Conservation (phyloP, 2,888 invertebrate species). For the Sarcophaga carnaria region DNA sequence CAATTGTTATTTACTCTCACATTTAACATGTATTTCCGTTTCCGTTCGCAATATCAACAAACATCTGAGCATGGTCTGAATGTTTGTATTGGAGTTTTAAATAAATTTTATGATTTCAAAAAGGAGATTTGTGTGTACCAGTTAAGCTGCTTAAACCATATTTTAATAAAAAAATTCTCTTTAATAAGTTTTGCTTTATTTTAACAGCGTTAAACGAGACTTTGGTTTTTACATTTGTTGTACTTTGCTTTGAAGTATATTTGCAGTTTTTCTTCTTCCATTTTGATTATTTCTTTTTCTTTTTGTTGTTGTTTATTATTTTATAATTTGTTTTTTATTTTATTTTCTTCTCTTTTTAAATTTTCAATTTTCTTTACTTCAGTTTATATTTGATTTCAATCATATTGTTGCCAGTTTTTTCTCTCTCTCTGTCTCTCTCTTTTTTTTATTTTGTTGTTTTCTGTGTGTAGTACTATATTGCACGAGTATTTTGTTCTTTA, state of each 20-base stretch:
- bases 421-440: too few species aligned
- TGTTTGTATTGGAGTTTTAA: too few species aligned
- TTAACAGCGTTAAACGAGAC: too few species aligned
- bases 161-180: too few species aligned
- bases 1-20: slow-evolving; percentile 12
- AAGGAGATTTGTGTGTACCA: too few species aligned
- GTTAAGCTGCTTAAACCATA: too few species aligned
- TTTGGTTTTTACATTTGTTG: too few species aligned
- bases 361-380: neutral
- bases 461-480: neutral
- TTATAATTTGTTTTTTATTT: slow-evolving; percentile 25
- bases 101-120: too few species aligned
- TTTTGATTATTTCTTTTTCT: slow-evolving; percentile 17
- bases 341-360: neutral
- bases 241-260: slow-evolving; percentile 1
- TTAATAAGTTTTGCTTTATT: too few species aligned
- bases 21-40: slow-evolving; percentile 51
- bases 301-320: slow-evolving; percentile 42
- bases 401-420: slow-evolving; percentile 40
- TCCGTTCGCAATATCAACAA: slow-evolving; percentile 24
- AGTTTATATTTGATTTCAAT: slow-evolving; percentile 63
- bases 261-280: slow-evolving; percentile 20
- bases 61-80: too few species aligned
- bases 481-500: neutral
- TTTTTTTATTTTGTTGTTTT: slow-evolving; percentile 19